These are phyloP conservation scores for Tinea trinotella DNA, from an alignment of 2,888 invertebrate genomes.

Conservation along the genomic window DNA sequence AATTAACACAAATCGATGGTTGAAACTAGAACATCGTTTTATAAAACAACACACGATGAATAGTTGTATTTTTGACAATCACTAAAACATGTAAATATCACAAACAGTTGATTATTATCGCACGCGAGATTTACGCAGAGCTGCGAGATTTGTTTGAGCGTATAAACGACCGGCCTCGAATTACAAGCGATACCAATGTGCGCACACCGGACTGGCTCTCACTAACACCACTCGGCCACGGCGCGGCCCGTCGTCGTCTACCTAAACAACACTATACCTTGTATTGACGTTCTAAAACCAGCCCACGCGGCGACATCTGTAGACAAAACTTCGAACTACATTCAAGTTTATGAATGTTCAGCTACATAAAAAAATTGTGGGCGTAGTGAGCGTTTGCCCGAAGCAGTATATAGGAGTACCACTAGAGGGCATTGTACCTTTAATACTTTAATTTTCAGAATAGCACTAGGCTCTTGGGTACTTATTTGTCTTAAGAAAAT, in stretches of 20 bases:
- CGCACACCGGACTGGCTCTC: conserved; percentile 40
- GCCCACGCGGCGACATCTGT: conserved; percentile 31
- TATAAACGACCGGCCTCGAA: conserved; percentile 52
- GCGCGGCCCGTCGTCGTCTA: conserved; percentile 47
- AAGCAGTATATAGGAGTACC: background rate
- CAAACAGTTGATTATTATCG: conserved; percentile 41
- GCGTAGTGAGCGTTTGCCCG: background rate
- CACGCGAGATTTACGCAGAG: conserved; percentile 37
- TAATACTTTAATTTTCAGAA: too few species aligned
- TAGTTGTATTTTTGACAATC: background rate
- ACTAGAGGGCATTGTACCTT: background rate
- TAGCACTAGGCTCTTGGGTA: too few species aligned
- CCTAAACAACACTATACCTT: conserved; percentile 41
- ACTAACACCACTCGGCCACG: conserved; percentile 41
- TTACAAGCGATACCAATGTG: conserved; percentile 42
- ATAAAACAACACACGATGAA: background rate
- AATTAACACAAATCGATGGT: background rate
- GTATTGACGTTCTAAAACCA: conserved; percentile 52
- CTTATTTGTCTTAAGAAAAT: too few species aligned
- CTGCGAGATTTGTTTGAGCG: conserved; percentile 27
- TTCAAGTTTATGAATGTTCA: background rate
- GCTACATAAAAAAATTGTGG: background rate
- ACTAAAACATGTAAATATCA: conserved; percentile 30
- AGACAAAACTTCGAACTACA: background rate
- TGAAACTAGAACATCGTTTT: background rate